Percentiles rank a stretch among this genome's conserved stretches.
These are phyloP conservation scores for Plagodis dolabraria DNA, from an alignment of 2,888 invertebrate genomes.

Conservation along the genomic window DNA sequence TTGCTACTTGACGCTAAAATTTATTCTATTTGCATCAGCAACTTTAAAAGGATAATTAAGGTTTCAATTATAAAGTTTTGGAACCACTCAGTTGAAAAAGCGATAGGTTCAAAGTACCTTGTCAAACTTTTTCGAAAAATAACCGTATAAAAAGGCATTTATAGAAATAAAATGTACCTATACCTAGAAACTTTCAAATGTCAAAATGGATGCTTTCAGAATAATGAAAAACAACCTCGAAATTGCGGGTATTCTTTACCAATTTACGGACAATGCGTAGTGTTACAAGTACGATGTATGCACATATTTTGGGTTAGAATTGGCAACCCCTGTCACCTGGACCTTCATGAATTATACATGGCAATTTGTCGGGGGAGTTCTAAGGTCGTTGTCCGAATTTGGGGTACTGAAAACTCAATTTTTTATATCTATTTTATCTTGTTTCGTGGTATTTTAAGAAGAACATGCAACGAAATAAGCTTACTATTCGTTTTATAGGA, in stretches of 20 bases:
- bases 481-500: too few species aligned
- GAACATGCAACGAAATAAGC: neutral
- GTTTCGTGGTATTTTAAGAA: neutral
- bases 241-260: conserved; percentile 44
- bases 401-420: conserved; percentile 38
- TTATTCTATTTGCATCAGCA: too few species aligned
- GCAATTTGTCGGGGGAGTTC: conserved; percentile 68
- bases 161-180: too few species aligned
- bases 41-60: too few species aligned
- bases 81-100: too few species aligned
- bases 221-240: conserved; percentile 53
- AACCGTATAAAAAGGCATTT: too few species aligned
- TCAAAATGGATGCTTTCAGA: conserved; percentile 48
- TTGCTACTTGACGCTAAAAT: too few species aligned
- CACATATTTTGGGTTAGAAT: conserved; percentile 63
- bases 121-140: too few species aligned
- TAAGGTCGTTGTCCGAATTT: conserved; percentile 55
- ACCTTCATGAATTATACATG: conserved; percentile 72
- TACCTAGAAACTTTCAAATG: too few species aligned
- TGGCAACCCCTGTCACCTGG: conserved; percentile 67
- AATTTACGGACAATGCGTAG: conserved; percentile 36
- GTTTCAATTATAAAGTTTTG: too few species aligned
- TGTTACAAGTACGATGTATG: conserved; percentile 50
- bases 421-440: conserved; percentile 7
- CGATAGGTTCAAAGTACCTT: too few species aligned